A percentile compares a stretch with the other conserved stretches of the same genome.
Evolutionary conservation across 53 echinoderm and acorn worm genomes (phyloP).

Genomic region (Arbacia lixula): DNA sequence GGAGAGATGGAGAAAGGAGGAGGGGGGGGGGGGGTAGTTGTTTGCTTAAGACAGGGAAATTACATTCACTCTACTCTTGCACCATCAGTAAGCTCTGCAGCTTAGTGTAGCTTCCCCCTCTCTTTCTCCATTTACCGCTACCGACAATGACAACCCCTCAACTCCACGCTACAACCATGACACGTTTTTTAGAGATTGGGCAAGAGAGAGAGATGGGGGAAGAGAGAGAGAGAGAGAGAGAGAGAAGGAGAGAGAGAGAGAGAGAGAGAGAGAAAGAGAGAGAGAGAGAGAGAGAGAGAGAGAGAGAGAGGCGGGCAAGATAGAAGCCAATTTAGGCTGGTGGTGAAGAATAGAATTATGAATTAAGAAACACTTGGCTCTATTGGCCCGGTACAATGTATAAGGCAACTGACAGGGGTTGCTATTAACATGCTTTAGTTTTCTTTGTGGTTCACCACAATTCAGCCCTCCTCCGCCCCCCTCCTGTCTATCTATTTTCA

Average conservation of each 20-base stretch:
- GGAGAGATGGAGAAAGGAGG: background rate
- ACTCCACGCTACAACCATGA: no score
- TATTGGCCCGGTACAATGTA: background rate
- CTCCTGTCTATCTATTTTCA: no score
- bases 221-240: no score
- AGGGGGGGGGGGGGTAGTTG: constrained; percentile 4
- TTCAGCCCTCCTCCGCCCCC: constrained; percentile 37
- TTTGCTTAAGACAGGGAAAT: constrained; percentile 42
- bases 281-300: no score
- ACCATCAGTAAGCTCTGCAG: constrained; percentile 24
- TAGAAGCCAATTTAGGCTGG: constrained; percentile 12
- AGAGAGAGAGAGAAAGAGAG: no score
- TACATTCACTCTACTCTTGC: constrained; percentile 25
- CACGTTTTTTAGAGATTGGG: no score
- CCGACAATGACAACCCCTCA: no score
- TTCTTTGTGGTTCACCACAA: constrained; percentile 52
- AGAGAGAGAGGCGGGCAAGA: background rate
- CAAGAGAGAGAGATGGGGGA: no score
- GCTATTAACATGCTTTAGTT: constrained; percentile 33
- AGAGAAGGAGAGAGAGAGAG: no score
- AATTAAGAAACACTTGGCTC: constrained; percentile 49
- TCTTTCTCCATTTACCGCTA: constrained; percentile 14
- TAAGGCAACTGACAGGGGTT: background rate
- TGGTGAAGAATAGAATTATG: constrained; percentile 22
- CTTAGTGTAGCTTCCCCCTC: background rate